Evolutionary conservation across 2,797 vertebrate species (phyloP), one percentile per base, ranked within the genome.

Genomic region (Clarias laeviceps): DNA sequence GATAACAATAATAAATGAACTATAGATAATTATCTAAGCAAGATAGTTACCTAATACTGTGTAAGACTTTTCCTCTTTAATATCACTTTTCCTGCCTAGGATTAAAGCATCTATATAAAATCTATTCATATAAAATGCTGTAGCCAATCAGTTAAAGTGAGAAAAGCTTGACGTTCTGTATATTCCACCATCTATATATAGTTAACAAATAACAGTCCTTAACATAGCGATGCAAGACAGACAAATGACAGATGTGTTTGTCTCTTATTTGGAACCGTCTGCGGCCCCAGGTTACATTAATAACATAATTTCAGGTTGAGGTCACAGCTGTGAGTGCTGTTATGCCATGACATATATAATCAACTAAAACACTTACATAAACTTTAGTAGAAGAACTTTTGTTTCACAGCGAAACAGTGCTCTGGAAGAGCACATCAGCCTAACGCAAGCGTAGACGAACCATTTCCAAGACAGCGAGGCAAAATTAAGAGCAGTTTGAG

Each of bases 401-500:
- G 14, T 57, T 57, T 56, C 15, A 15, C 65, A 7, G 57, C 8
- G 66, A 82, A 82, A 57, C 61, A 45, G 64, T 87, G 85, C 62
- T 50, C 86, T 89, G 20, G 29, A 59, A 3, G 22, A 69, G 45
- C 1, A 1, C 3, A 11, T 91, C 82, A 85, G 90, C 85, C 62
- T 80, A 61, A 73, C 37, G 15, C 62, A 56, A 12, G 17, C 66
- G 22, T 73, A 70, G 82, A 80, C 65, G 11, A 40, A 87, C 70
- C 32, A 40, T 88, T 85, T 90, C 84, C 68, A 87, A 82, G 88
- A 89, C 24, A 54, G 14, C 0, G 0, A 74, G 15, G 15, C n/a
- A 56, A 56, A 74, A 54, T 56, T 22, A 76, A 32, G 17, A 76
- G 27, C 9, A 14, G 29, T 24, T n/a, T 69, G 65, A 69, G 74